Evolutionary conservation across 2,888 invertebrate genomes (phyloP), one percentile per base, ranked within the genome.

Genomic region (Cantharis lateralis): DNA sequence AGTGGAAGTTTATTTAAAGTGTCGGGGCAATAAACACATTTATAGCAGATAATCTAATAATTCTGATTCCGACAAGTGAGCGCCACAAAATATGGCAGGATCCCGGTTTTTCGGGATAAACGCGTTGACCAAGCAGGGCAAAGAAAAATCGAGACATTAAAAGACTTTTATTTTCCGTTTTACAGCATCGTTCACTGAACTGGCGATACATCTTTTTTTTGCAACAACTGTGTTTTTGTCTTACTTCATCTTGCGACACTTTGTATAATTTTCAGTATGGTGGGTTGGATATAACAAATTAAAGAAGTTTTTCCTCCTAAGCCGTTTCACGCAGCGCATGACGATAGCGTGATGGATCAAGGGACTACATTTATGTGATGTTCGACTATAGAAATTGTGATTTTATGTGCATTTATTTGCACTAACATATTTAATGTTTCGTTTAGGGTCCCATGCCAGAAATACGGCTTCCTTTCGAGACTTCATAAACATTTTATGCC

Each of bases 331-430:
- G 76, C 73, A 68, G 74, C 69, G 75, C 79, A 70, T 72, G 68
- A 32, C 74, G 78, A 79, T 72, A 18, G 72, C 66, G 78, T 81
- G 80, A 82, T 81, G 81, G 81, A 82, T 82, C 82, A 82, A 77
- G 78, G 80, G 77, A 79, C 78, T 80, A 79, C 73, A 77, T 81
- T 81, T 82, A 81, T 81, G 82, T 78, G 78, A 80, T 78, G 80
- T 80, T 79, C 77, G 79, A 74, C 77, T 74, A 74, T 77, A 77
- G 70, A 74, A 82, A 82, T 82, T 80, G 81, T 82, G 81, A 82
- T 82, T 82, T 82, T 82, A 82, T 82, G 82, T 82, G 82, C 82
- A 82, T 82, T 80, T 81, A 82, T 82, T 82, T 81, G 78, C 79
- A 74, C 79, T 72, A 75, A 79, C 80, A 80, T 80, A 80, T 81